Evolutionary conservation across 2,797 vertebrate species (phyloP), one percentile per base, ranked within the genome.

Genomic region (Acrossocheilus wenchowensis): DNA sequence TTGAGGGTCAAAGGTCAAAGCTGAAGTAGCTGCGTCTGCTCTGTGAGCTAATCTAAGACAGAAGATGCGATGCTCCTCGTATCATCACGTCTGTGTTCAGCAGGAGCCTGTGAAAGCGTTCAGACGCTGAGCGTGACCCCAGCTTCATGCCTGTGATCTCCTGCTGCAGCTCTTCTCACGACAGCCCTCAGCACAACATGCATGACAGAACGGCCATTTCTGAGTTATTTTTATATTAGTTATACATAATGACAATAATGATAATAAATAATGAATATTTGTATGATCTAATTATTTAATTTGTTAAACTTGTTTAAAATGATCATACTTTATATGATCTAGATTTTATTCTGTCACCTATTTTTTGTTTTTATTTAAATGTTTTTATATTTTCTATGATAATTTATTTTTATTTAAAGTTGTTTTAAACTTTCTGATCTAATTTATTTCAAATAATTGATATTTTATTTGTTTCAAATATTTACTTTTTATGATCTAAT

Each of bases 131-230:
- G 71, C 23, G 12, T 92, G 92, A 94, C 92, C 92, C 92, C 86
- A 87, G 81, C 90, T 90, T 90, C 39, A 89, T 87, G 85, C 86
- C 54, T 91, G 82, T 85, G 89, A 92, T 90, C 89, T 92, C 88
- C 87, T 77, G 69, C 86, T 87, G 87, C 92, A 92, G 34, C 72
- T 86, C 91, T 95, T 95, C 91, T 91, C 94, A 95, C 92, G 21
- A 57, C 72, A 10, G 64, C 23, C 6, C n/a, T 54, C 17, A 77
- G n/a, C 57, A 60, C 57, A 11, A 26, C 57, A 8, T 21, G 52
- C 54, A 21, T 4, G 54, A 57, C 54, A 62, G 4, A 6, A 62
- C 23, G 1, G 0, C 1, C 23, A n/a, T 10, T 57, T n/a, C 54
- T 60, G 5, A 6, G 21, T 60, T 21, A 21, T 10, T 23, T 71